Base-by-base conservation (phyloP, 2,797 vertebrate species). In the Avahi laniger region DNA sequence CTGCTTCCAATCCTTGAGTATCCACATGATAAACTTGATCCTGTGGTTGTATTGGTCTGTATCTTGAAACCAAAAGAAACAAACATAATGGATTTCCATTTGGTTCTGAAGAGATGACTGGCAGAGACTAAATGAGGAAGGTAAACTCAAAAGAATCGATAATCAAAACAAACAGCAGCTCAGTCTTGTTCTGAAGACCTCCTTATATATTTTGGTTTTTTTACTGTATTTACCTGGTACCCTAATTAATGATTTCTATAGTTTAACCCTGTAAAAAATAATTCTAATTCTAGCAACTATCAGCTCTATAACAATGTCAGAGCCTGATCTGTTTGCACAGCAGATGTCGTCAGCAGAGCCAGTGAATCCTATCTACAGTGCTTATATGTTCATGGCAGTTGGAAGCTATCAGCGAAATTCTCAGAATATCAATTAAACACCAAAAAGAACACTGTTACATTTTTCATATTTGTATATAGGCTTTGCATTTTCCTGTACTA, bases 91-190 rank as follows among this genome's bases (percentile, higher is more conserved):
- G 83, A 89, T 93, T 95, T 93, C 50, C 57, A 83, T 41, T 94
- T 95, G 83, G 46, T 41, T 93, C 54, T 82, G 43, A n/a, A 59
- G 54, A 78, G 67, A 78, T 76, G 61, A 93, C 17, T 82, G 12
- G 57, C n/a, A 61, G 48, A 83, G 63, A 24, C 41, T 54, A 57
- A 38, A 70, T 48, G 52, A 88, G 22, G 61, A 85, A 12, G 6
- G 52, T 81, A 79, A 93, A 88, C 43, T 35, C 50, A 48, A 81
- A 26, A 15, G 24, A 54, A 81, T 88, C 76, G 54, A 92, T 88
- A 91, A 48, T 81, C 54, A 93, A 93, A 91, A 50, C 24, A 95
- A 94, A 96, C 17, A 89, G 41, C 24, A 88, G 38, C 15, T 83
- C 52, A 18, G 1, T 72, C 67, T 80, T 84, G 10, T 41, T 81